These are phyloP conservation scores for Diacarnus erythraeanus DNA, from an alignment of 37 sponge, comb jelly and placozoan species.

Conservation along the genomic window DNA sequence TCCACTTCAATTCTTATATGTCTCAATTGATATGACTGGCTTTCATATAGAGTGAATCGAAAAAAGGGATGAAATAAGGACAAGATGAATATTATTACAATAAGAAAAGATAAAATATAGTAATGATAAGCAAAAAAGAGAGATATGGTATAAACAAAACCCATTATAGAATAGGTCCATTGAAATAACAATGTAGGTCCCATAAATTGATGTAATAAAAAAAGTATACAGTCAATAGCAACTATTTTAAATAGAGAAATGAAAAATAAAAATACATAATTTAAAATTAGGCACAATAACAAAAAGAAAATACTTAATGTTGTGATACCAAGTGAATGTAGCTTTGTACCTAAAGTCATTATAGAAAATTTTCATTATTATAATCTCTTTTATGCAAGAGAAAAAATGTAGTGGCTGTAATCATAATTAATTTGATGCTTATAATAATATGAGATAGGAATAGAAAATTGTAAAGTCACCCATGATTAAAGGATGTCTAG, in stretches of 20 bases:
- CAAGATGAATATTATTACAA: neutral
- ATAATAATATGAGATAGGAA: no score
- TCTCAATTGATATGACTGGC: neutral
- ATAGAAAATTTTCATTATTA: neutral
- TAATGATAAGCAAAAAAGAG: neutral
- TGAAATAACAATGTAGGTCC: constrained; percentile 5
- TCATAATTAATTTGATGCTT: no score
- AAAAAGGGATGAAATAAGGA: neutral
- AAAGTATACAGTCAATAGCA: neutral
- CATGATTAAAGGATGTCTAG: no score
- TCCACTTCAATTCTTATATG: neutral
- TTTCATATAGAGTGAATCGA: neutral
- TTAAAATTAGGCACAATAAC: constrained; percentile 1
- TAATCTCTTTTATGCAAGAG: no score
- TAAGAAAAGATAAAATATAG: neutral
- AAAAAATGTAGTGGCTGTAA: no score
- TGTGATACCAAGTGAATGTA: neutral
- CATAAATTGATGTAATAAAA: neutral
- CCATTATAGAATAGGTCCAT: neutral
- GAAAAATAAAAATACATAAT: neutral
- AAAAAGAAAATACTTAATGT: neutral
- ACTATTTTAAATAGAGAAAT: neutral
- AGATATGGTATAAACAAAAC: neutral
- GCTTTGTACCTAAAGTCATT: neutral
- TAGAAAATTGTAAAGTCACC: no score